Conservation (phyloP, 2,113 vertebrate genomes). For the Azemiops feae region DNA sequence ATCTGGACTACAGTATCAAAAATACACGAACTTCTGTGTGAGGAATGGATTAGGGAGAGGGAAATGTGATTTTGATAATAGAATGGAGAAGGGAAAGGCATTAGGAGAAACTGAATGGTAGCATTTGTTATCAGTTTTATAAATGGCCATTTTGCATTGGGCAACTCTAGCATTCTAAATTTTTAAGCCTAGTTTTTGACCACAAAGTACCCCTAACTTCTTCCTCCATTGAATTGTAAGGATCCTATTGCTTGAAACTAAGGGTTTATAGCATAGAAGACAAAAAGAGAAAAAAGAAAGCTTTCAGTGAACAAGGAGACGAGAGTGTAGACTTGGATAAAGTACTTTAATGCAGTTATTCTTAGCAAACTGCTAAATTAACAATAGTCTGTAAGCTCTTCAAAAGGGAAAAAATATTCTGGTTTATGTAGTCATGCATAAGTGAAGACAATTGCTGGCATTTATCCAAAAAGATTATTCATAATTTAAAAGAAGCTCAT, state of each 20-base stretch:
- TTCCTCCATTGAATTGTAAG: neutral
- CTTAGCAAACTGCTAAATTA: neutral
- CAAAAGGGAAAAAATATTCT: neutral
- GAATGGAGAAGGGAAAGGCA: neutral
- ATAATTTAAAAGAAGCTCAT: neutral
- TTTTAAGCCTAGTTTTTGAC: neutral
- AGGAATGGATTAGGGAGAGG: neutral
- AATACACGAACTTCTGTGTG: neutral
- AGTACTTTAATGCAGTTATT: neutral
- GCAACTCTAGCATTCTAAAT: neutral
- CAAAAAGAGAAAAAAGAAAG: neutral
- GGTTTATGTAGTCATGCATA: neutral
- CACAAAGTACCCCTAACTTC: neutral
- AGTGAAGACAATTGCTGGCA: neutral
- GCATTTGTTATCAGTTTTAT: neutral
- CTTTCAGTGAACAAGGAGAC: constrained; percentile 12
- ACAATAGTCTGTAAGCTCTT: neutral
- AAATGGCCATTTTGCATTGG: neutral
- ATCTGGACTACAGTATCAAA: neutral
- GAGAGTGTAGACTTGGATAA: neutral
- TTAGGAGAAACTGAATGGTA: neutral
- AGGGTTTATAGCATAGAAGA: neutral
- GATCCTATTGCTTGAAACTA: neutral
- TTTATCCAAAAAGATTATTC: neutral
- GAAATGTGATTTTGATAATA: neutral